A percentile compares a stretch with the other conserved stretches of the same genome.
phyloP scores from a whole-genome alignment of 2,888 invertebrate species.

The Callinectes sapidus region DNA sequence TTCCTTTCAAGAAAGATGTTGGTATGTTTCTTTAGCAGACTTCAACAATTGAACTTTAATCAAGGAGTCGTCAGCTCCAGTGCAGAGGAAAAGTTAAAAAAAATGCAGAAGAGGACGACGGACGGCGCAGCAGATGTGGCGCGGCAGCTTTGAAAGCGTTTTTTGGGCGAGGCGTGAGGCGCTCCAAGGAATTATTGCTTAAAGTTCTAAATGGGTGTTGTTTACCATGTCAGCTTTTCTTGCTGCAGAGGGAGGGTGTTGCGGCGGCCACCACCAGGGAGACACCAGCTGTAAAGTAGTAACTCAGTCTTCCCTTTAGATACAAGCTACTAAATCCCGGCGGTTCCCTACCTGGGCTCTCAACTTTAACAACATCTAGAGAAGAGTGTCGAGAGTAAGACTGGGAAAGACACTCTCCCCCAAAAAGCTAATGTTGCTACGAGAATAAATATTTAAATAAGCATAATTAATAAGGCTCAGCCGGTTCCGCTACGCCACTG shows the following conservation, averaged over 20 bases:
- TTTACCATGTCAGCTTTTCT: slow-evolving; percentile 44
- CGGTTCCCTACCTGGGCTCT: slow-evolving; percentile 21
- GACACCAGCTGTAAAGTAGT: background rate
- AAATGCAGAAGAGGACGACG: slow-evolving; percentile 24
- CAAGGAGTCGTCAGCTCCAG: slow-evolving; percentile 52
- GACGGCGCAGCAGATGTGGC: slow-evolving; percentile 57
- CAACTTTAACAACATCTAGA: slow-evolving; percentile 20
- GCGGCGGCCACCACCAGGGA: background rate
- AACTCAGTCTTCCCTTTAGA: background rate
- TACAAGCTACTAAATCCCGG: background rate
- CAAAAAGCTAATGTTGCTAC: slow-evolving; percentile 42
- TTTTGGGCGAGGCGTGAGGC: slow-evolving; percentile 45
- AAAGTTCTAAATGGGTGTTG: slow-evolving; percentile 52
- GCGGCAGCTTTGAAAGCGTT: slow-evolving; percentile 33
- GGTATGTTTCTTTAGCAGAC: slow-evolving; percentile 30
- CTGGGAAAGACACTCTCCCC: slow-evolving; percentile 38
- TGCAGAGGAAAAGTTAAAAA: background rate
- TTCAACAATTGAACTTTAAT: slow-evolving; percentile 66
- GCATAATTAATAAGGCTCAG: slow-evolving; percentile 54
- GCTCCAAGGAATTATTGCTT: slow-evolving; percentile 50
- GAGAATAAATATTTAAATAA: slow-evolving; percentile 47
- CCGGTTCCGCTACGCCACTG: slow-evolving; percentile 26
- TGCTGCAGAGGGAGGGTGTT: slow-evolving; percentile 17
- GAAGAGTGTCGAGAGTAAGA: slow-evolving; percentile 36
- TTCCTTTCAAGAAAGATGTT: background rate